phyloP scores from a whole-genome alignment of 37 sponge, comb jelly and placozoan species.

The Spongilla lacustris region DNA sequence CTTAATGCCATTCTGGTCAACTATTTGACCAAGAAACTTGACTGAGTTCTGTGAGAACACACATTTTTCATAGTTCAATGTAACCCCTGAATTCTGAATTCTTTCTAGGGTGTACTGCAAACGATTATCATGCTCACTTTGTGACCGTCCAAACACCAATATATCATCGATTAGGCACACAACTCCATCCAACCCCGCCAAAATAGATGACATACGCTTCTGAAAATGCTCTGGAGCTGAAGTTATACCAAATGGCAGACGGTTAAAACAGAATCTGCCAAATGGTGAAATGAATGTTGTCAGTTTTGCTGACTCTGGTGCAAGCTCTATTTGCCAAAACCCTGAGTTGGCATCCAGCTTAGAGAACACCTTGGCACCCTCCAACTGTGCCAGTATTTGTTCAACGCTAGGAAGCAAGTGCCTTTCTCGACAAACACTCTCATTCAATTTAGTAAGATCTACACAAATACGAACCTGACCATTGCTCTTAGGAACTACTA shows the following conservation, averaged over 20 bases:
- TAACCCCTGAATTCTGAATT: slow-evolving; percentile 12
- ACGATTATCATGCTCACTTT: slow-evolving; percentile 40
- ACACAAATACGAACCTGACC: slow-evolving; percentile 40
- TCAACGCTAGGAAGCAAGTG: slow-evolving; percentile 27
- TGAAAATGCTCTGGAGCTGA: slow-evolving; percentile 63
- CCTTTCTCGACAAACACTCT: slow-evolving; percentile 17
- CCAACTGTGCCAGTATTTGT: slow-evolving; percentile 16
- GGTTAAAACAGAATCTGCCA: slow-evolving; percentile 31
- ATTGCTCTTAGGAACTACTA: slow-evolving; percentile 28
- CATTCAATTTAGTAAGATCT: slow-evolving; percentile 28
- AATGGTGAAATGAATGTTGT: slow-evolving; percentile 55
- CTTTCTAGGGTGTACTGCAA: slow-evolving; percentile 22
- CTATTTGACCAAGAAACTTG: slow-evolving; percentile 53
- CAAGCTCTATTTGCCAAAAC: slow-evolving; percentile 40
- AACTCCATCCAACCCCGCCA: slow-evolving; percentile 42
- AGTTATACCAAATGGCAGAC: slow-evolving; percentile 52
- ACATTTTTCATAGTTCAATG: slow-evolving; percentile 42
- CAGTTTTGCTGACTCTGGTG: slow-evolving; percentile 10
- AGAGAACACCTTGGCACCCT: slow-evolving; percentile 10
- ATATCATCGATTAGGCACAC: slow-evolving; percentile 50
- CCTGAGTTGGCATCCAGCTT: slow-evolving; percentile 58
- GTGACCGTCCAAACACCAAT: slow-evolving; percentile 12
- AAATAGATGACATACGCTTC: slow-evolving; percentile 20
- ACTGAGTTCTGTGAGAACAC: slow-evolving; percentile 22
- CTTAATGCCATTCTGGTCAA: slow-evolving; percentile 19